Conservation (phyloP, 1,140 invertebrate species). For the Zaprionus camerounensis region DNA sequence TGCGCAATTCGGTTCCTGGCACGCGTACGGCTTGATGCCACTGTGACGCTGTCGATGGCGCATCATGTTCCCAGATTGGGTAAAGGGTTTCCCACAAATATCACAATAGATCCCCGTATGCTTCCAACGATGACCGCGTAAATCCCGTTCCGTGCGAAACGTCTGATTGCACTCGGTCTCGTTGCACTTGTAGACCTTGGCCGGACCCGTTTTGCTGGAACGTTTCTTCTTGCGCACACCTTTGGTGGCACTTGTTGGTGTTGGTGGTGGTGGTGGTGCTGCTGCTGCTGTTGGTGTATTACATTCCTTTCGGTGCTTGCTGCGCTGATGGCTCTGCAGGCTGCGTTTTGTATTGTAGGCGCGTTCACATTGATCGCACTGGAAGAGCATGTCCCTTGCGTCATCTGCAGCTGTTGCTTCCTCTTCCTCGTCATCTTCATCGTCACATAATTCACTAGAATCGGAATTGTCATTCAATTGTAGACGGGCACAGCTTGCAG, state of each 20-base stretch:
- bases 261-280: neutral
- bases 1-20: constrained; percentile 57
- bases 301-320: constrained; percentile 50
- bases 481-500: neutral
- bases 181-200: constrained; percentile 56
- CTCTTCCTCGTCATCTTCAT: constrained; percentile 17
- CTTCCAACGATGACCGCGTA: constrained; percentile 73
- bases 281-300: neutral
- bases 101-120: constrained; percentile 80
- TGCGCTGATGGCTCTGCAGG: constrained; percentile 62
- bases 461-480: neutral
- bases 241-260: neutral
- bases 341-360: constrained; percentile 71
- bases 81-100: constrained; percentile 76
- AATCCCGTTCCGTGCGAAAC: constrained; percentile 69
- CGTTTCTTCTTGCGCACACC: constrained; percentile 21
- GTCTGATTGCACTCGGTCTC: constrained; percentile 63
- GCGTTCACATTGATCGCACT: constrained; percentile 67
- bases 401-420: constrained; percentile 22
- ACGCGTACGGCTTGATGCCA: constrained; percentile 76
- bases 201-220: constrained; percentile 25
- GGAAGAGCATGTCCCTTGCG: constrained; percentile 68
- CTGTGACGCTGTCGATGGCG: constrained; percentile 75
- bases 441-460: constrained; percentile 10
- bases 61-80: constrained; percentile 77